Conservation (phyloP, 2,888 invertebrate species). For the Eilema depressum region DNA sequence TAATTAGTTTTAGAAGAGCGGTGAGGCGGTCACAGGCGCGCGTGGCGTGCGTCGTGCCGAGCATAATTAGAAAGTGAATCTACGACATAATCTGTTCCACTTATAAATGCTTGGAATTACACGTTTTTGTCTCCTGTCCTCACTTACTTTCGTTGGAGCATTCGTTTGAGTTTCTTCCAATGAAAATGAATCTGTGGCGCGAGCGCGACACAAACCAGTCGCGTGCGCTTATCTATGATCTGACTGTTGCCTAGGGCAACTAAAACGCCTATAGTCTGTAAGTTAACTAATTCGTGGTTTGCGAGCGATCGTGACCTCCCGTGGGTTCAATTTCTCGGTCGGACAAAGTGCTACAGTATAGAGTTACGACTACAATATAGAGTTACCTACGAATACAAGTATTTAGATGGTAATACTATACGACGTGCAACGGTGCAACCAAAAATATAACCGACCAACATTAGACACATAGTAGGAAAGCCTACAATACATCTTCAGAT, state of each 20-base stretch:
- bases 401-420: not conserved
- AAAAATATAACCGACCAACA: too few relatives aligned
- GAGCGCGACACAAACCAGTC: not conserved
- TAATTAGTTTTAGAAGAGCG: not conserved
- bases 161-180: conserved; percentile 15
- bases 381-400: not conserved
- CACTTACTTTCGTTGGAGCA: conserved; percentile 30
- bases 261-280: not conserved
- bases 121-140: conserved; percentile 28
- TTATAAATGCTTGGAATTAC: conserved; percentile 18
- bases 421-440: too few relatives aligned
- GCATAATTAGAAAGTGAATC: conserved; percentile 40
- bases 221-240: not conserved
- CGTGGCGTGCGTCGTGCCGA: conserved; percentile 28
- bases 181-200: conserved; percentile 12
- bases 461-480: too few relatives aligned
- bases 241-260: not conserved
- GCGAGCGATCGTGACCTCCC: not conserved
- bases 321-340: not conserved
- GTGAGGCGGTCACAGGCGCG: not conserved
- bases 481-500: too few relatives aligned
- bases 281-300: not conserved
- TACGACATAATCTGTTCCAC: conserved; percentile 30
- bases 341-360: too few relatives aligned
- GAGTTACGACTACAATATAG: too few relatives aligned